Conservation (phyloP, 2,797 vertebrate genomes). For the Xerus rutilus region DNA sequence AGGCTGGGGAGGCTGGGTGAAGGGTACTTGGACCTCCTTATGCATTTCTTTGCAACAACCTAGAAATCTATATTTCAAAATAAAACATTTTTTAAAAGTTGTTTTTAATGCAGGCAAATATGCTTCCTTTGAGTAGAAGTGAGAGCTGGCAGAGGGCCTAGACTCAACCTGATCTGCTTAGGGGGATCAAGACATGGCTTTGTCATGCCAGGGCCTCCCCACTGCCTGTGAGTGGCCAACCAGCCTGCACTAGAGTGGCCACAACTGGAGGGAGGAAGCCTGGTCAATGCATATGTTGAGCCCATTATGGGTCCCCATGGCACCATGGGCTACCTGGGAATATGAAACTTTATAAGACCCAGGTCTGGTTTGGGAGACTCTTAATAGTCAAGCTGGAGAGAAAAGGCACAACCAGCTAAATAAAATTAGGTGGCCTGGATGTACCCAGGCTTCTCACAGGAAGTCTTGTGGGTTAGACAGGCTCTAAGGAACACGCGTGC, state of each 20-base stretch:
- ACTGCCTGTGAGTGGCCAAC: not conserved
- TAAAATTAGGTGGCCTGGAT: not conserved
- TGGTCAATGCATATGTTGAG: not conserved
- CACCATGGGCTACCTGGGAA: not conserved
- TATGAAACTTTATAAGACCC: not conserved
- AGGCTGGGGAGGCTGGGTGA: not conserved
- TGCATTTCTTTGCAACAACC: not conserved
- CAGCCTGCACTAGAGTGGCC: not conserved
- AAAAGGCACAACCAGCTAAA: not conserved
- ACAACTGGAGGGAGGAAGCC: not conserved
- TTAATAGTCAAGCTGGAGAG: not conserved
- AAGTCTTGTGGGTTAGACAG: not conserved
- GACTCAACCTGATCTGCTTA: not conserved
- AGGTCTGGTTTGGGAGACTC: not conserved
- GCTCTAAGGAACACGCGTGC: not conserved
- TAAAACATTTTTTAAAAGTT: not conserved
- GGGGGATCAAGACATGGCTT: not conserved
- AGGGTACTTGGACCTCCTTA: not conserved
- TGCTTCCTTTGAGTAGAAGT: not conserved
- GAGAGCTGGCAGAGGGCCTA: not conserved
- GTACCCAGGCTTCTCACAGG: not conserved
- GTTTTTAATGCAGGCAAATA: not conserved
- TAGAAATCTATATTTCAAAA: constrained; percentile 6
- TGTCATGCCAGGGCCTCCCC: not conserved
- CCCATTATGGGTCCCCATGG: not conserved